Evolutionary conservation across 2,113 vertebrate species (phyloP), one percentile per base, ranked within the genome.

Genomic region (Ramphastos sulfuratus): DNA sequence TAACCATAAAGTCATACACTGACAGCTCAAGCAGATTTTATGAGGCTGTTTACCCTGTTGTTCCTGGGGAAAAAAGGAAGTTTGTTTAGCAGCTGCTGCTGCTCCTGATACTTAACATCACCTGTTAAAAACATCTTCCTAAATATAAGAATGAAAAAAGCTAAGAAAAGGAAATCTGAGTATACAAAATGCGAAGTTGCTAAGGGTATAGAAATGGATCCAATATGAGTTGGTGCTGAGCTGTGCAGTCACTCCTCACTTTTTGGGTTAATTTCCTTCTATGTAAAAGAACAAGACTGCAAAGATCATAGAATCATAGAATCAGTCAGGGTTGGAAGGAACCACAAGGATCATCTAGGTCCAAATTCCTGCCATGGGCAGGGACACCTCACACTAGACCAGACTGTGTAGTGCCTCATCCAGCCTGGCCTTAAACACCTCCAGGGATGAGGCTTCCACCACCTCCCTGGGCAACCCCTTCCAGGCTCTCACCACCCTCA

Each of bases 1-100:
- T 91, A 97, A 74, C 60, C 35, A 60, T 93, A 95, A 97, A 95
- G 70, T 78, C 89, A 69, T 65, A 30, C 91, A 75, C 64, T 95
- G 73, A 94, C 73, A 90, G 71, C 94, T 95, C 89, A 92, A 82
- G 74, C 3, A 2, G 73, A 75, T 92, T 97, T 97, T 93, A 95
- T 95, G 74, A 93, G 35, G n/a, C 54, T 96, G 48, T 97, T 97
- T 94, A 94, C 60, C 92, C 42, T 90, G n/a, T 89, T 90, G 71
- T 87, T 94, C 86, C 63, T 65, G 35, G 44, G 44, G 18, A 46
- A 46, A 74, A 88, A 95, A 95, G 88, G 70, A 90, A 61, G 21
- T 90, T 94, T 92, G 17, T 93, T 94, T 94, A 87, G 75, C 65
- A 94, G 94, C 66, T 93, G 28, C 60, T 91, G 35, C 60, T 48